These are phyloP conservation scores for Aspidoscelis tigris DNA, from an alignment of 2,113 vertebrate species.

Conservation along the genomic window DNA sequence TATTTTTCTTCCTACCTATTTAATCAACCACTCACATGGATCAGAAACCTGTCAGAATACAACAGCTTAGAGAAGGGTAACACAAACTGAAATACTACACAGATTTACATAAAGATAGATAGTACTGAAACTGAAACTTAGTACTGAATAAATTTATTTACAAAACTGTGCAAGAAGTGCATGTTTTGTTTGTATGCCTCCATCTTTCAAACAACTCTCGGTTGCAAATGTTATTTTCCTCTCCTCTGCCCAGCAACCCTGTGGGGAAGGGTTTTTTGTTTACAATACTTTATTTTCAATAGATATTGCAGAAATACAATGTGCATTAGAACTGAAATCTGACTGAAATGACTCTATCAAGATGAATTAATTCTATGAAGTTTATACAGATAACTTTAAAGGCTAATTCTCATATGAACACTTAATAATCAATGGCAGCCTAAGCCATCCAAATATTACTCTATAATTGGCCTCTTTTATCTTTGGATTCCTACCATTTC, in stretches of 20 bases:
- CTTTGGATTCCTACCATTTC: background rate
- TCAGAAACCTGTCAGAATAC: background rate
- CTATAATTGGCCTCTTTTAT: background rate
- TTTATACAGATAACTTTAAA: background rate
- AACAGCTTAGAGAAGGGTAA: background rate
- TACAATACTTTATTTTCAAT: background rate
- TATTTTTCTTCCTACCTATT: no score
- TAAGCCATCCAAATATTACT: background rate
- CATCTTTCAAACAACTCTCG: no score
- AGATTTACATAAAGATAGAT: no score
- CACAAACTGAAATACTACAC: background rate
- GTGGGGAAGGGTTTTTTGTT: background rate
- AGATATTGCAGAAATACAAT: no score
- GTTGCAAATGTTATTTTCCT: no score
- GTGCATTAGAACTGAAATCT: no score
- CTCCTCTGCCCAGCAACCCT: no score
- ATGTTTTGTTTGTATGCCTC: no score
- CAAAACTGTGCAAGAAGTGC: background rate
- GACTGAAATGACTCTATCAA: no score
- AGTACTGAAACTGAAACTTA: no score
- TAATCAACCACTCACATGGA: background rate
- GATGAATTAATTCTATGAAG: no score
- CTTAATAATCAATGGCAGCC: background rate
- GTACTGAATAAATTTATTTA: background rate
- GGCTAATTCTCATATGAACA: background rate